Base-by-base conservation (phyloP, 1,140 invertebrate genomes). In the Zaprionus vittiger region DNA sequence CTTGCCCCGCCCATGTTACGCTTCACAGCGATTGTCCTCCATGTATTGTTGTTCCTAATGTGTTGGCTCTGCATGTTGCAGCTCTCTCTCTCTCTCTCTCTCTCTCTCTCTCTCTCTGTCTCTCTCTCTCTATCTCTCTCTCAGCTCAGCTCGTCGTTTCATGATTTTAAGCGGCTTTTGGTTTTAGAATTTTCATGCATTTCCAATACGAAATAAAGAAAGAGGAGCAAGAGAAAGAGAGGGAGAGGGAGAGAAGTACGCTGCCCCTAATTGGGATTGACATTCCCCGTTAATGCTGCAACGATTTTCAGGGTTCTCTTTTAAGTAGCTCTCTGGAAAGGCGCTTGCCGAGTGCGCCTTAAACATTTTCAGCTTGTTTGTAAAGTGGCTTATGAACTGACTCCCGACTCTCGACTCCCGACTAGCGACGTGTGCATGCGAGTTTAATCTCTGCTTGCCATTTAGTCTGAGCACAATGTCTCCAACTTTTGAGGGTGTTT, bases 381-480 rank as follows among this genome's bases (percentile, higher is more conserved):
- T 71, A 77, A 80, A 86, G 83, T 89, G 80, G 81, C 83, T 89
- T 89, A 80, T 71, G 73, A 78, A 72, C 72, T 74, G 68, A 64
- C 69, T 77, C 38, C 41, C 44, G 61, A n/a, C 38, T 44, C n/a
- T 4, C n/a, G n/a, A 7, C 41, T 47, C 41, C 37, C 31, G 67
- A 62, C 68, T 79, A 31, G 54, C 52, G 56, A 61, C 52, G 31
- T 24, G 52, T 49, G 52, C 49, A 49, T 56, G 57, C 26, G 41
- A 54, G 76, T 65, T 77, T 82, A 83, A 85, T 81, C 79, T 69
- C 63, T 71, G 69, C 77, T 78, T 84, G 77, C 64, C 81, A 83
- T 89, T 86, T 75, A 80, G 80, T 65, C 64, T 72, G 71, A 59
- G 64, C 52, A 67, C 69, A 71, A 73, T 74, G 72, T 74, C 72